Evolutionary conservation across 2,797 vertebrate species (phyloP), one percentile per base, ranked within the genome.

Genomic region (Manis javanica): DNA sequence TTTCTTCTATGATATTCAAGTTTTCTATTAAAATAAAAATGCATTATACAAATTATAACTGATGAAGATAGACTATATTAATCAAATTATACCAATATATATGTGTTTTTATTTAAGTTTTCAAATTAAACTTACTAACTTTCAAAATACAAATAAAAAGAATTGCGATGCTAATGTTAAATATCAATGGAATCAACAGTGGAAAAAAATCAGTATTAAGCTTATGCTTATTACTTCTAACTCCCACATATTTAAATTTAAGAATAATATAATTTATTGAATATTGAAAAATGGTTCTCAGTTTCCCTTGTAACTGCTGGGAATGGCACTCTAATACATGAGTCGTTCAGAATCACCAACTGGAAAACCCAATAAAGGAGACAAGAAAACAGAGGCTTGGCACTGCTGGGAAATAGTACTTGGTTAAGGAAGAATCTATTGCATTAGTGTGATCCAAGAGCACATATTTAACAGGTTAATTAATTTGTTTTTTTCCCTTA

Each of bases 361-460:
- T 69, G 21, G 3, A 95, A 93, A 37, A 23, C 2, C 18, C 10
- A 14, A 21, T 46, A 78, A 77, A 87, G 23, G 15, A 57, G 82
- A 24, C 16, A 77, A 79, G 51, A 55, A 71, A 88, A 75, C 31
- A 15, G 39, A 55, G 3, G 29, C 24, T 85, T n/a, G 34, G 15
- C 11, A 87, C 7, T 87, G 15, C 24, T 59, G 24, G 29, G 42
- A 92, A 87, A 69, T n/a, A 64, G 37, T n/a, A 79, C 55, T 95
- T 94, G 46, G n/a, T 71, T 92, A 95, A 92, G 21, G 24, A 79
- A 90, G n/a, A 77, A 83, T 75, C 18, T 86, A 61, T 46, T 79
- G 37, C 0, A 14, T 88, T 89, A 87, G 74, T 91, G 16, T 2
- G 26, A 15, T 75, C 8, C 10, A 7, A 87, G 31, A 71, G 11